Evolutionary conservation across 2,888 invertebrate species (phyloP).

Genomic region (Tenthredo notha): DNA sequence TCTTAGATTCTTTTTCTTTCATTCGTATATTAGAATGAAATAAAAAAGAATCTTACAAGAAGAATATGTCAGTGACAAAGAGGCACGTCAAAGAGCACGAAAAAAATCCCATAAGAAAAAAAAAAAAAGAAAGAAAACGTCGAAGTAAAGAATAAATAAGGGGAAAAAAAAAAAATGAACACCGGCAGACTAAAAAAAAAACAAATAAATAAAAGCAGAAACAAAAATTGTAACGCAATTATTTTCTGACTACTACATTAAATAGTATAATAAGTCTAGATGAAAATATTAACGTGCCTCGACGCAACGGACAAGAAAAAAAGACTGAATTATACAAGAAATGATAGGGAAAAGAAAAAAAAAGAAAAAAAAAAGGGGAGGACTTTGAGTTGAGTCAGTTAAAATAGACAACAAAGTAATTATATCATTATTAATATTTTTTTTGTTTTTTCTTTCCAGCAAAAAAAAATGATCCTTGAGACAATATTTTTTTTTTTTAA

Average conservation of each 20-base stretch:
- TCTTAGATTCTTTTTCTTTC: not conserved
- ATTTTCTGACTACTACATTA: not conserved
- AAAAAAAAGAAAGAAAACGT: too few species aligned
- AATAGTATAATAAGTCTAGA: not conserved
- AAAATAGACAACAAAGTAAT: not conserved
- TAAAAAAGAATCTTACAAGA: not conserved
- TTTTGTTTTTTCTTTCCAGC: not conserved
- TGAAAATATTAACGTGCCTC: not conserved
- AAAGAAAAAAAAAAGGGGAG: not conserved
- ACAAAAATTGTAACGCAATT: not conserved
- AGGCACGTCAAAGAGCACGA: too few species aligned
- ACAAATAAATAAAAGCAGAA: not conserved
- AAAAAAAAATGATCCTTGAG: conserved; percentile 33
- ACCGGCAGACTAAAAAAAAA: not conserved
- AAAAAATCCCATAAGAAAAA: too few species aligned
- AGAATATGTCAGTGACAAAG: not conserved
- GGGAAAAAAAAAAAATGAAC: not conserved
- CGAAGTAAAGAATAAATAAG: too few species aligned
- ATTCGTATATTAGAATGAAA: not conserved
- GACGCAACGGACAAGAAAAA: not conserved
- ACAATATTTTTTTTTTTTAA: conserved; percentile 57
- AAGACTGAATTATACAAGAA: not conserved
- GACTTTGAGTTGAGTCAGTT: not conserved
- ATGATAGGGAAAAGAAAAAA: not conserved
- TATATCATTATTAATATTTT: not conserved